Conservation (phyloP, 2,888 invertebrate genomes). For the Ypsolopha sequella region DNA sequence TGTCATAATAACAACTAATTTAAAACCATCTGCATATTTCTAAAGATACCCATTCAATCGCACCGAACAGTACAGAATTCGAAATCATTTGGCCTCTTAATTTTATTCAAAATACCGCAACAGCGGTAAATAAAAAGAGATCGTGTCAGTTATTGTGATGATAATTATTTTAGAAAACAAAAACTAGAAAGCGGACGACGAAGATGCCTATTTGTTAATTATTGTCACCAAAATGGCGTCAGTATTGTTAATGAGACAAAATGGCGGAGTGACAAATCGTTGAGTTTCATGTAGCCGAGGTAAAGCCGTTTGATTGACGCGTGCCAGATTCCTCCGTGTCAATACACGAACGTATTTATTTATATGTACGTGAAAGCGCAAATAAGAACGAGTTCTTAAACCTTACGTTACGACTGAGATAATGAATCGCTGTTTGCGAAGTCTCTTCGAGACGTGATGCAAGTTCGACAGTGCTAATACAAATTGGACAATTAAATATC, state of each 20-base stretch:
- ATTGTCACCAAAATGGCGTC: conserved; percentile 66
- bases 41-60: conserved; percentile 36
- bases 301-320: conserved; percentile 66
- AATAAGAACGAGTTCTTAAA: conserved; percentile 59
- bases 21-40: conserved; percentile 17
- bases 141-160: conserved; percentile 64
- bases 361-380: conserved; percentile 59
- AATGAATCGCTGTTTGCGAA: conserved; percentile 48
- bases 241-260: conserved; percentile 54
- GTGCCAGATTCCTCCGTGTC: conserved; percentile 55
- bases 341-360: conserved; percentile 61
- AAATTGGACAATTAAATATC: conserved; percentile 23
- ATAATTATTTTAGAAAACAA: conserved; percentile 69
- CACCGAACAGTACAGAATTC: conserved; percentile 38
- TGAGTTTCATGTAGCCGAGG: conserved; percentile 35
- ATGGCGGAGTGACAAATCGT: conserved; percentile 66
- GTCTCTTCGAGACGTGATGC: conserved; percentile 26
- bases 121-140: conserved; percentile 64
- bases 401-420: conserved; percentile 43
- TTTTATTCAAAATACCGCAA: conserved; percentile 67
- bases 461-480: conserved; percentile 15
- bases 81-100: conserved; percentile 49
- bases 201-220: conserved; percentile 67
- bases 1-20: conserved; percentile 5
- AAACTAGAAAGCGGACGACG: conserved; percentile 64